These are phyloP conservation scores for Rhinogobio ventralis DNA, from an alignment of 2,797 vertebrate species.

Conservation along the genomic window DNA sequence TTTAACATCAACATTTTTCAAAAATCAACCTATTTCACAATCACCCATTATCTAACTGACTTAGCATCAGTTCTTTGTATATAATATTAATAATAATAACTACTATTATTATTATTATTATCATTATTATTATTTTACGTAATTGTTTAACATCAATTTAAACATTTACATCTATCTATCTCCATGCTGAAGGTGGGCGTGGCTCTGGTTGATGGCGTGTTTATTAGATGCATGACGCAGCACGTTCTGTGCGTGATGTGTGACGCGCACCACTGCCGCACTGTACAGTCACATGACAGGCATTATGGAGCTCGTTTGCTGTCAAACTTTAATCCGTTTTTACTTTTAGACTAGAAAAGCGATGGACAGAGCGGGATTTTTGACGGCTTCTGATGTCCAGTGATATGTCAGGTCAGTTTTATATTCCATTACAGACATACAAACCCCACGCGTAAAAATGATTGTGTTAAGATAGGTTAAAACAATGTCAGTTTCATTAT, in stretches of 20 bases:
- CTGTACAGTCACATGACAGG: slow-evolving; percentile 33
- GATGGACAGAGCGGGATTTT: slow-evolving; percentile 17
- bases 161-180: neutral
- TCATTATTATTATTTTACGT: neutral
- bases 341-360: neutral
- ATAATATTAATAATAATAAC: neutral
- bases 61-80: neutral
- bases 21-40: too few relatives aligned
- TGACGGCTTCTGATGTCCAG: slow-evolving; percentile 17
- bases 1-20: neutral
- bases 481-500: neutral
- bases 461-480: neutral
- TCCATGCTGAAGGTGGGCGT: neutral
- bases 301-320: slow-evolving; percentile 1
- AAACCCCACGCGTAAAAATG: slow-evolving; percentile 1
- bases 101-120: too few relatives aligned
- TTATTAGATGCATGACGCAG: neutral
- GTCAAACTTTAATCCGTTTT: slow-evolving; percentile 32
- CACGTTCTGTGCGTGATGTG: neutral
- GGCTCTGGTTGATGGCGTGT: neutral
- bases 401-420: slow-evolving; percentile 46
- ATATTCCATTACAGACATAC: neutral
- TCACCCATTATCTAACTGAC: too few relatives aligned
- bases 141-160: neutral
- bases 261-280: slow-evolving; percentile 14